Evolutionary conservation across 2,797 vertebrate genomes (phyloP), one percentile per base, ranked within the genome.

Genomic region (Rallus crepitans): DNA sequence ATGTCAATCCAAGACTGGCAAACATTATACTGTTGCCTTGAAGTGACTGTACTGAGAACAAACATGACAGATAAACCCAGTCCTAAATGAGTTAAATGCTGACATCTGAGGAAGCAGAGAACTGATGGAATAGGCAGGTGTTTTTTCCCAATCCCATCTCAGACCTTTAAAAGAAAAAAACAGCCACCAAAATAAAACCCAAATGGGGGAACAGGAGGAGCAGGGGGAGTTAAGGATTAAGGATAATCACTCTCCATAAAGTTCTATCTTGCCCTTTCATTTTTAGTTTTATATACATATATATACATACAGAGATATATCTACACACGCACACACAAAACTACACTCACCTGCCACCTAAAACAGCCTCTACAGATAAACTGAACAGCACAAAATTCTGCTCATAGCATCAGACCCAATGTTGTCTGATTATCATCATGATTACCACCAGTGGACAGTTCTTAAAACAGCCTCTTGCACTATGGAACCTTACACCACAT

Each of bases 1-100:
- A 76, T 42, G 83, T 89, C 96, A 96, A 53, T 64, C 78, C 55
- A 91, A 83, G 50, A 72, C 57, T 55, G 24, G 56, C 37, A 93
- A 86, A 86, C 47, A 31, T 80, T 55, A 35, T 69, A 83, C 30
- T 88, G 86, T 50, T 92, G 66, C 73, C 95, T 85, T 77, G 45
- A 92, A 96, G 89, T 84, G 71, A 75, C 82, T 84, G 78, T 83
- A 77, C 57, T 40, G 39, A 96, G 65, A 79, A 89, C 48, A 63
- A 95, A 91, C 59, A 76, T 55, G 57, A 91, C 81, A 60, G 60
- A 80, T 77, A 93, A 95, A 96, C 75, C 30, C 61, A 93, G 69
- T 64, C 65, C 84, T 79, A 85, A 92, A 82, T 52, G 68, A 80
- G 56, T 89, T 89, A 88, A 93, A 82, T 21, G 72, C 63, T 45